Evolutionary conservation across 2,113 vertebrate species (phyloP).

Genomic region (Larimichthys polyactis): DNA sequence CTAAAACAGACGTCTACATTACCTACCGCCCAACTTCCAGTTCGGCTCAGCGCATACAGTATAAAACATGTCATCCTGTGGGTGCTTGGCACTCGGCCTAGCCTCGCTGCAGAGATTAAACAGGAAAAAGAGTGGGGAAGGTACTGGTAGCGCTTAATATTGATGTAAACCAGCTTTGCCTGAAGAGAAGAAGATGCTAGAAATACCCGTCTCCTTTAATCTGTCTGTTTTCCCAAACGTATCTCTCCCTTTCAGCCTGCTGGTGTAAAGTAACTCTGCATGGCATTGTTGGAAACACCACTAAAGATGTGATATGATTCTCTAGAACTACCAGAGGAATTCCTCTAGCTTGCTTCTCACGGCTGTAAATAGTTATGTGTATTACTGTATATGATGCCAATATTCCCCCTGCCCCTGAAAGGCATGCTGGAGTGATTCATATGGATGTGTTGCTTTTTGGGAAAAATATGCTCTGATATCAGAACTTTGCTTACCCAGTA

Average conservation of each 20-base stretch:
- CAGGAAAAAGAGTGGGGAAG: constrained; percentile 20
- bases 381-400: constrained; percentile 60
- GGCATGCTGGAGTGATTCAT: constrained; percentile 65
- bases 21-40: constrained; percentile 22
- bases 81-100: constrained; percentile 45
- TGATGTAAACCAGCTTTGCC: constrained; percentile 57
- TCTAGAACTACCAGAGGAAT: constrained; percentile 38
- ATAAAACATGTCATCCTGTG: constrained; percentile 28
- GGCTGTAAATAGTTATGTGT: constrained; percentile 78
- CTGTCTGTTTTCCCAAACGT: constrained; percentile 37
- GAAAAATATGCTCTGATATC: constrained; percentile 22
- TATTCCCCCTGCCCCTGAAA: constrained; percentile 37
- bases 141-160: constrained; percentile 7
- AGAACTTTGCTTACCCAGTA: constrained; percentile 42
- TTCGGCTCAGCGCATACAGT: constrained; percentile 38
- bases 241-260: constrained; percentile 31
- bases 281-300: constrained; percentile 68
- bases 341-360: constrained; percentile 62
- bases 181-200: constrained; percentile 44
- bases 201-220: constrained; percentile 32
- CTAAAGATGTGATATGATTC: constrained; percentile 41
- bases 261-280: constrained; percentile 72
- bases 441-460: constrained; percentile 58
- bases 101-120: constrained; percentile 50
- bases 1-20: constrained; percentile 62